Base-by-base conservation (phyloP, 2,888 invertebrate species). In the Toxonevra muliebris region DNA sequence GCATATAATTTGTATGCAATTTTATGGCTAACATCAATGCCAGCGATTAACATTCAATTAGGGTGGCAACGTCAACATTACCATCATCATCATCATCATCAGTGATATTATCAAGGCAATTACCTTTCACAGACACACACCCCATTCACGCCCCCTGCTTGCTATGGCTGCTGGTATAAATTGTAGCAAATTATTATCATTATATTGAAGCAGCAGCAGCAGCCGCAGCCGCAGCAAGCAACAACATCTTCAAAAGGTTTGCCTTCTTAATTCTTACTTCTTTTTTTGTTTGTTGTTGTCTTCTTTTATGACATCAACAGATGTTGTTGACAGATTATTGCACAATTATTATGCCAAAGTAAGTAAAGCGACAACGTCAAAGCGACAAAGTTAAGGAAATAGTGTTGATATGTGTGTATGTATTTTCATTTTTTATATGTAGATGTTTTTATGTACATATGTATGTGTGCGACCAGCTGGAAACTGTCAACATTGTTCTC, bases 311-410 rank as follows among this genome's bases (percentile, higher is more conserved):
- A 82, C 83, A 82, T 81, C 80, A 83, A 79, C 83, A 83, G 82
- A 81, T 83, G 83, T 81, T 81, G 82, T 80, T 80, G 82, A 83
- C 82, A 83, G 83, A 82, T 83, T 82, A 83, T 83, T 81, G 82
- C 78, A 81, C 81, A 83, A 83, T 83, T 83, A 83, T 83, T 82
- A 82, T 76, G 76, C 77, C 76, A 76, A 66, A 69, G 42, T 54
- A 30, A 30, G 30, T 30, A 30, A 30, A 30, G 30, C 30, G 30
- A 30, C 30, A 30, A 30, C 30, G 30, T 30, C 30, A 30, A 30
- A 30, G 30, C 30, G 2, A 30, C 30, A 30, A 43, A 55, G 17
- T 54, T 13, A 30, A 55, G n/a, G 55, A 20, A n/a, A 30, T 11
- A 13, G 19, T 13, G 20, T 11, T 20, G 13, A n/a, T 48, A 12